phyloP scores from a whole-genome alignment of 2,888 invertebrate species.

The Pseudococcus longispinus region DNA sequence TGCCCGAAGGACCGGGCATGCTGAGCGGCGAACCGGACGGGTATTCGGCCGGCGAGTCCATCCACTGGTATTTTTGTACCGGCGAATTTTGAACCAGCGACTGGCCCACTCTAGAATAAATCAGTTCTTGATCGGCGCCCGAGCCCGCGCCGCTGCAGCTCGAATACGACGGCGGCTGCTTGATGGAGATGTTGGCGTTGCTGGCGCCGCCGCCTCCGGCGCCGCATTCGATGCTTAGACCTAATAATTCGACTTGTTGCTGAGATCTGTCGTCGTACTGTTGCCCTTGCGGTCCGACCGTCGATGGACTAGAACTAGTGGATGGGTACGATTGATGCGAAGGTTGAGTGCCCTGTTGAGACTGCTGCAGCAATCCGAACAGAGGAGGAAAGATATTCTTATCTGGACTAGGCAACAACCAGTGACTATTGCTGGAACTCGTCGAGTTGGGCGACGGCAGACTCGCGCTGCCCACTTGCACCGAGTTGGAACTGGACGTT shows the following conservation, averaged over 20 bases:
- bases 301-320: slow-evolving; percentile 47
- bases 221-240: slow-evolving; percentile 69
- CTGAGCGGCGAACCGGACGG: slow-evolving; percentile 61
- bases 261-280: slow-evolving; percentile 75
- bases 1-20: slow-evolving; percentile 48
- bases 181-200: slow-evolving; percentile 65
- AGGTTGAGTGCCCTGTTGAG: slow-evolving; percentile 64
- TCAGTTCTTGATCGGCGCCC: slow-evolving; percentile 65
- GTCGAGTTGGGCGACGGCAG: slow-evolving; percentile 63
- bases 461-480: slow-evolving; percentile 63
- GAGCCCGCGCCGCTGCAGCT: slow-evolving; percentile 58
- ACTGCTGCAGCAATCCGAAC: slow-evolving; percentile 72
- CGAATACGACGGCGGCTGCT: slow-evolving; percentile 64
- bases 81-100: slow-evolving; percentile 59
- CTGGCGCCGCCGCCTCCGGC: neutral
- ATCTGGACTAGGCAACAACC: slow-evolving; percentile 75
- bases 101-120: slow-evolving; percentile 65
- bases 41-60: slow-evolving; percentile 68
- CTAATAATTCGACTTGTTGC: slow-evolving; percentile 68
- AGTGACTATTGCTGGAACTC: slow-evolving; percentile 71
- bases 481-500: slow-evolving; percentile 68
- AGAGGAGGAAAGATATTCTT: slow-evolving; percentile 72
- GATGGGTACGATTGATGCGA: slow-evolving; percentile 60
- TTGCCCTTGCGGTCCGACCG: slow-evolving; percentile 62
- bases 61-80: slow-evolving; percentile 74